A percentile compares a stretch with the other conserved stretches of the same genome.
These are phyloP conservation scores for Thereva nobilitata DNA, from an alignment of 2,888 invertebrate species.

Conservation along the genomic window DNA sequence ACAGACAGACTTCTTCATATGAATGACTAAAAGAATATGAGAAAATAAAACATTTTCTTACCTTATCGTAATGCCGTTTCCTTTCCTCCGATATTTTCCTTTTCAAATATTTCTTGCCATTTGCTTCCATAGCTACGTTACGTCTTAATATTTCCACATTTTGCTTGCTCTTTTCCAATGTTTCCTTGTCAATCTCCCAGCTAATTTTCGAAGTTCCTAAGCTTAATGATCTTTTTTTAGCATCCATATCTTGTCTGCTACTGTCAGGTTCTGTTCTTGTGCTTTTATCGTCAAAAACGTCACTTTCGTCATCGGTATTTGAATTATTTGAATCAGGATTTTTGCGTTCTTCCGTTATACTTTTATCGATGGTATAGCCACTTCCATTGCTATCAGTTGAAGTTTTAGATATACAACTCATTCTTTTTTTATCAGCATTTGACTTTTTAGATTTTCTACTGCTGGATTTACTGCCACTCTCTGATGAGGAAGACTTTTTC, in stretches of 20 bases:
- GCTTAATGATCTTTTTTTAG: conserved; percentile 26
- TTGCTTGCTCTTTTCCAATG: conserved; percentile 57
- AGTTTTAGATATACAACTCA: conserved; percentile 57
- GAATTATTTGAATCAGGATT: conserved; percentile 39
- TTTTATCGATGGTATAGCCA: conserved; percentile 40
- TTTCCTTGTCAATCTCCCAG: conserved; percentile 52
- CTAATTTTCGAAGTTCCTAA: conserved; percentile 44
- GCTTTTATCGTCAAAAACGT: conserved; percentile 45
- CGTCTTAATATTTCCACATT: conserved; percentile 57
- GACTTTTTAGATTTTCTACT: conserved; percentile 20
- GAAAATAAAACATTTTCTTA: conserved; percentile 30
- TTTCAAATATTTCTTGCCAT: conserved; percentile 44
- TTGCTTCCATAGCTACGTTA: conserved; percentile 48
- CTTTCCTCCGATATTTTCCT: conserved; percentile 44
- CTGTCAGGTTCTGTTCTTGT: conserved; percentile 3
- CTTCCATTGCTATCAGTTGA: conserved; percentile 57
- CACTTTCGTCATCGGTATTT: conserved; percentile 50
- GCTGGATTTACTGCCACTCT: conserved; percentile 25
- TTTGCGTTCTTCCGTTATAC: conserved; percentile 41
- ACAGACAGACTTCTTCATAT: background rate
- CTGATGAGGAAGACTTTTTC: conserved; percentile 43
- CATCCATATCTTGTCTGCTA: conserved; percentile 2
- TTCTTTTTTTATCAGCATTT: conserved; percentile 51
- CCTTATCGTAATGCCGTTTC: conserved; percentile 46
- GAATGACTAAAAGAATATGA: background rate